Evolutionary conservation across 2,888 invertebrate genomes (phyloP), one percentile per base, ranked within the genome.

Genomic region (Stenotaenia linearis): DNA sequence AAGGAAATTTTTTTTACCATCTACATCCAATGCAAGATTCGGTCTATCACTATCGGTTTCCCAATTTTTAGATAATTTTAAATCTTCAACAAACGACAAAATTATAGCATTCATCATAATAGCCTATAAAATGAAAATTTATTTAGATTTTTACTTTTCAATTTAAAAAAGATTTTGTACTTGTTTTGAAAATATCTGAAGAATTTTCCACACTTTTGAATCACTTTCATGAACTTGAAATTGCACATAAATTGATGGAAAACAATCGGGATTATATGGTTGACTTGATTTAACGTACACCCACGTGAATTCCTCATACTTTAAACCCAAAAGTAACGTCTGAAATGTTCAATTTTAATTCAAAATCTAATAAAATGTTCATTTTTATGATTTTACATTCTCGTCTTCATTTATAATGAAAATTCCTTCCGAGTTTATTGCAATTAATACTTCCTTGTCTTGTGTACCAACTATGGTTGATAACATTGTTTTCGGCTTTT

Each of bases 191-290:
- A 88, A 89, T 50, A 89, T 86, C 84, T 90, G 89, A 75, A 96
- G 88, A 84, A 96, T 92, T 87, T 95, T 95, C 50, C 92, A 93
- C 45, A 93, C 92, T 74, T 92, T 87, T 23, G 92, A 88, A 10
- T 92, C 92, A 83, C 92, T 92, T 85, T 93, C 93, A 0, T 92
- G 90, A 0, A 93, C 90, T 87, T 91, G 90, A 86, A 96, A 96
- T 88, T 97, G 97, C 21, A 98, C 88, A 87, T 97, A 96, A 81
- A 98, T 89, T 85, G 96, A 97, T 9, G 97, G 96, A 82, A 96
- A 89, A 84, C 95, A 94, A 85, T 96, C 93, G 21, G 90, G 90
- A 84, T 88, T 89, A 85, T 94, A 93, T 84, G 92, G 92, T 84
- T 93, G 92, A 0, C 93, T 93, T 0, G 94, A 93, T 84, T 95